Percentiles rank a stretch among this genome's conserved stretches.
Evolutionary conservation across 2,797 vertebrate species (phyloP).

Genomic region (Furcifer pardalis): DNA sequence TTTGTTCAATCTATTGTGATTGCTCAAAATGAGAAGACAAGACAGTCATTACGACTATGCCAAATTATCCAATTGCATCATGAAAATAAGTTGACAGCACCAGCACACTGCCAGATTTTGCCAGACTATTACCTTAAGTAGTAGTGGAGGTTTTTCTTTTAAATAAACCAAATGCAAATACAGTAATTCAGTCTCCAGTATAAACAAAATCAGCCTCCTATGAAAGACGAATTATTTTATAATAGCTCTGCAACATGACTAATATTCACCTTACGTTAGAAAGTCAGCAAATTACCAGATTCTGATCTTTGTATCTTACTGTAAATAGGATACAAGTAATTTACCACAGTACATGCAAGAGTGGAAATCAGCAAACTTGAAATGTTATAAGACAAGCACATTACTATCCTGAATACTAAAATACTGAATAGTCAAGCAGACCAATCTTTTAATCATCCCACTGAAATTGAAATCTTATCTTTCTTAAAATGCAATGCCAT

Average conservation of each 20-base stretch:
- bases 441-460: not conserved
- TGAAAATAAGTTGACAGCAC: not conserved
- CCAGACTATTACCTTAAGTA: not conserved
- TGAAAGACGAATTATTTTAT: not conserved
- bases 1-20: not conserved
- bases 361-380: not conserved
- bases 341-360: not conserved
- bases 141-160: not conserved
- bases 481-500: not conserved
- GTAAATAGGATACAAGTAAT: not conserved
- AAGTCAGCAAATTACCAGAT: conserved; percentile 4
- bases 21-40: not conserved
- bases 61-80: not conserved
- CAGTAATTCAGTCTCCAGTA: not conserved
- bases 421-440: not conserved
- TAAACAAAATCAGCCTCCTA: not conserved
- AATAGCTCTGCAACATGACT: not conserved
- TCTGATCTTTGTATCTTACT: not conserved
- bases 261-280: not conserved
- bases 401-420: not conserved
- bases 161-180: not conserved
- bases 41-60: not conserved
- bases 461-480: not conserved
- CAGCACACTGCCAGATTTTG: not conserved
- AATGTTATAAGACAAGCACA: not conserved